phyloP scores from a whole-genome alignment of 2,113 vertebrate species.

The Heterotilapia buettikoferi region DNA sequence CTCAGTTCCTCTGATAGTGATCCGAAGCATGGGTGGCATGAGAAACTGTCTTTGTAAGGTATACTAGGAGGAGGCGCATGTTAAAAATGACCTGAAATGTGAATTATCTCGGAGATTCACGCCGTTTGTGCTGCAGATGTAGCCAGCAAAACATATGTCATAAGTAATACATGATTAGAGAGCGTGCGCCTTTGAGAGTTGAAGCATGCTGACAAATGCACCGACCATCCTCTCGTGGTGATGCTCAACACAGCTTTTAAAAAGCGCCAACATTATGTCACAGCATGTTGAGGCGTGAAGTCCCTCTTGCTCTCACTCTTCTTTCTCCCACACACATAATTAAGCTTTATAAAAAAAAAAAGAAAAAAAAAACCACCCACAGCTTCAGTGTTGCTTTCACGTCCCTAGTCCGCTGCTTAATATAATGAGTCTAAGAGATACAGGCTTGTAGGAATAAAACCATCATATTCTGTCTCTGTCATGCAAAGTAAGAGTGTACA shows the following conservation, averaged over 20 bases:
- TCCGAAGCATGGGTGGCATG: not conserved
- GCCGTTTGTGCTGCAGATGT: not conserved
- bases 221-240: constrained; percentile 1
- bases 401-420: not conserved
- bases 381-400: constrained; percentile 10
- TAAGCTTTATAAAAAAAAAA: not conserved
- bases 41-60: not conserved
- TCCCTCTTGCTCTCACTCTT: not conserved
- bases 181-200: not conserved
- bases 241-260: constrained; percentile 26
- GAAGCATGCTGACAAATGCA: constrained; percentile 15
- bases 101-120: not conserved
- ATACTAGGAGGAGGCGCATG: not conserved
- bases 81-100: not conserved
- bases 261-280: constrained; percentile 21
- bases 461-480: not conserved
- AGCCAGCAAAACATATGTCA: constrained; percentile 64
- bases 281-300: constrained; percentile 24
- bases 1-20: not conserved
- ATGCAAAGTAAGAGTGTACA: not conserved
- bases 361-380: not conserved
- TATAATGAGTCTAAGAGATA: constrained; percentile 30
- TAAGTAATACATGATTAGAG: constrained; percentile 60
- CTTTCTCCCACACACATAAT: constrained; percentile 31
- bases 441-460: constrained; percentile 12